These are phyloP conservation scores for Acomys russatus DNA, from an alignment of 2,797 vertebrate species.

Conservation along the genomic window DNA sequence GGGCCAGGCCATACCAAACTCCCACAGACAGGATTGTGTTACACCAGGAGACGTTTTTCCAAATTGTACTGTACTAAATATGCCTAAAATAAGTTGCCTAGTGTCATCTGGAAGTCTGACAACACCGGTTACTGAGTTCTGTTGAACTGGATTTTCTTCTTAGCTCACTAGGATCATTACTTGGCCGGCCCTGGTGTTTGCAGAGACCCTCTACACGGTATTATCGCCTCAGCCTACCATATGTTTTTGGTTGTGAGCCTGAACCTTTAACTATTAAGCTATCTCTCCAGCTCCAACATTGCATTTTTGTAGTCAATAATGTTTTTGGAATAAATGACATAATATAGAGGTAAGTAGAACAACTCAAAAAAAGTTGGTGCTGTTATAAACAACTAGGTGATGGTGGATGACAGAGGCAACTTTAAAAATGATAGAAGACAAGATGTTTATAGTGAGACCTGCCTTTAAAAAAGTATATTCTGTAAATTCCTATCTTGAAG, in stretches of 20 bases:
- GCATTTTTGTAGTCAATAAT: constrained; percentile 2
- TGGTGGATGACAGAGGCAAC: background rate
- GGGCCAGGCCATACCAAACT: background rate
- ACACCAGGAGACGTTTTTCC: background rate
- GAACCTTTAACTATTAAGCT: background rate
- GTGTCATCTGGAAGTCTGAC: background rate
- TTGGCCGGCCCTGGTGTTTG: background rate
- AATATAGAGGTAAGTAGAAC: background rate
- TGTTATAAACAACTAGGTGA: background rate
- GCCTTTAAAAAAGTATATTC: background rate
- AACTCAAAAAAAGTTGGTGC: background rate
- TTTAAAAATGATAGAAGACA: constrained; percentile 34
- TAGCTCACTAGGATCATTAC: background rate
- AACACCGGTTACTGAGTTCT: background rate
- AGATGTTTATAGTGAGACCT: background rate
- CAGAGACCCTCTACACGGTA: background rate
- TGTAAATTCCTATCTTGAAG: constrained; percentile 47
- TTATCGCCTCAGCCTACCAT: background rate
- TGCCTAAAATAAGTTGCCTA: background rate
- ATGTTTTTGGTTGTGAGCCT: background rate
- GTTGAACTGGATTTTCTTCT: background rate
- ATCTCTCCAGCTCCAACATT: background rate
- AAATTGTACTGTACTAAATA: background rate
- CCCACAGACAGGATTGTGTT: background rate
- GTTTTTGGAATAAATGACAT: constrained; percentile 42